A percentile compares a stretch with the other conserved stretches of the same genome.
phyloP scores from a whole-genome alignment of 2,888 invertebrate species.

The Ametastegia equiseti region DNA sequence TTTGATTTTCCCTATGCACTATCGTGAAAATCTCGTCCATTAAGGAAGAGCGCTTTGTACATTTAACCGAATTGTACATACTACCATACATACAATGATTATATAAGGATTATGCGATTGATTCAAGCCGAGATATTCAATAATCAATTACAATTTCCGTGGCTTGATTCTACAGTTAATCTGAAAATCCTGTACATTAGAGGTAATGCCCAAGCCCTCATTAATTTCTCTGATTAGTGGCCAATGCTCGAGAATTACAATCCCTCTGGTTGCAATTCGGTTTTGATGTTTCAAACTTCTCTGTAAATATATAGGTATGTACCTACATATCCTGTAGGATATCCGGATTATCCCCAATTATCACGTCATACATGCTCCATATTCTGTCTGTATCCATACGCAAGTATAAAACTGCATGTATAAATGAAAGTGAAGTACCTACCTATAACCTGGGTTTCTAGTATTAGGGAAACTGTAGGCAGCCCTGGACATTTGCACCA shows the following conservation, averaged over 20 bases:
- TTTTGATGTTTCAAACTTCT: not conserved
- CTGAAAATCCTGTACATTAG: not conserved
- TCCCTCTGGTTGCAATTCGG: not conserved
- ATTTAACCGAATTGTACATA: not conserved
- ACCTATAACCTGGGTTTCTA: too few relatives aligned
- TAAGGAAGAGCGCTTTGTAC: too few relatives aligned
- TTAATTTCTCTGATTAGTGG: constrained; percentile 25
- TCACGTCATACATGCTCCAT: not conserved
- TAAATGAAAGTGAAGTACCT: too few relatives aligned
- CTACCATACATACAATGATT: not conserved
- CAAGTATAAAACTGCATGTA: too few relatives aligned
- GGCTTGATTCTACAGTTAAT: not conserved
- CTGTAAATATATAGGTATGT: not conserved
- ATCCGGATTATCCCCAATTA: not conserved
- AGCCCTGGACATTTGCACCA: too few relatives aligned
- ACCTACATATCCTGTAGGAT: not conserved
- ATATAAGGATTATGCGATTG: not conserved
- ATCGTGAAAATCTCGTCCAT: too few relatives aligned
- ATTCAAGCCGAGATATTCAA: not conserved
- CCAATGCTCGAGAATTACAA: constrained; percentile 19
- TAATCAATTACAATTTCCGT: not conserved
- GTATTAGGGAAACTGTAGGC: too few relatives aligned
- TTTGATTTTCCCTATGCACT: too few relatives aligned
- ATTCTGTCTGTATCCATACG: not conserved
- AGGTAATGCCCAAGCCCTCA: not conserved